A percentile compares a stretch with the other conserved stretches of the same genome.
Evolutionary conservation across 2,797 vertebrate species (phyloP).

Genomic region (Rhabdophis nuchalis): DNA sequence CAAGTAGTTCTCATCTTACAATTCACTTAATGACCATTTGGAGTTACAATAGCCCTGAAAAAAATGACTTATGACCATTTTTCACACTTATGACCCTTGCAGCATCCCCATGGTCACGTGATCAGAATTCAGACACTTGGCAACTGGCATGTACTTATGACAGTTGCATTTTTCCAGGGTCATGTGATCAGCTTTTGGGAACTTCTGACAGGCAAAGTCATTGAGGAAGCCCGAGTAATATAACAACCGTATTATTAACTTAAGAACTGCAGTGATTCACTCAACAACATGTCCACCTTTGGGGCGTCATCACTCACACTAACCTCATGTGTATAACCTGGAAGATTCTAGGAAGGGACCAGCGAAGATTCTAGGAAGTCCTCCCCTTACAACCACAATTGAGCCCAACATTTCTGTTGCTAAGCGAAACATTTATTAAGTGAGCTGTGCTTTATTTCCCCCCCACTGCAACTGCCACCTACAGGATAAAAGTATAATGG

Average conservation of each 20-base stretch:
- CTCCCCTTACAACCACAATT: not conserved
- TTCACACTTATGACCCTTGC: not conserved
- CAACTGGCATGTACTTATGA: not conserved
- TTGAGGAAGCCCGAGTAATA: not conserved
- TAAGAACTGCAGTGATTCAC: not conserved
- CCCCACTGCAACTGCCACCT: not conserved
- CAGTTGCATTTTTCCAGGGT: not conserved
- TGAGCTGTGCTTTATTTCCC: not conserved
- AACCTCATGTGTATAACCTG: no score
- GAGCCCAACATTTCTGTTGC: not conserved
- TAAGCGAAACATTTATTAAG: not conserved
- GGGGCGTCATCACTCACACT: no score
- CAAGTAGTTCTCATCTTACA: not conserved
- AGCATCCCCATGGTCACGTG: not conserved
- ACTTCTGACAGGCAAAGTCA: not conserved
- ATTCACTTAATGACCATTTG: not conserved
- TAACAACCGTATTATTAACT: not conserved
- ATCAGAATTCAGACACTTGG: not conserved
- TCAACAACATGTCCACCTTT: not conserved
- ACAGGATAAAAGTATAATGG: not conserved
- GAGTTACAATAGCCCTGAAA: not conserved
- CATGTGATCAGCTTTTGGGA: rapidly evolving
- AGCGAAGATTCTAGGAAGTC: not conserved
- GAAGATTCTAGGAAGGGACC: no score
- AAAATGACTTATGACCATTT: not conserved